phyloP scores from a whole-genome alignment of 2,113 vertebrate genomes.

The Neofelis nebulosa region DNA sequence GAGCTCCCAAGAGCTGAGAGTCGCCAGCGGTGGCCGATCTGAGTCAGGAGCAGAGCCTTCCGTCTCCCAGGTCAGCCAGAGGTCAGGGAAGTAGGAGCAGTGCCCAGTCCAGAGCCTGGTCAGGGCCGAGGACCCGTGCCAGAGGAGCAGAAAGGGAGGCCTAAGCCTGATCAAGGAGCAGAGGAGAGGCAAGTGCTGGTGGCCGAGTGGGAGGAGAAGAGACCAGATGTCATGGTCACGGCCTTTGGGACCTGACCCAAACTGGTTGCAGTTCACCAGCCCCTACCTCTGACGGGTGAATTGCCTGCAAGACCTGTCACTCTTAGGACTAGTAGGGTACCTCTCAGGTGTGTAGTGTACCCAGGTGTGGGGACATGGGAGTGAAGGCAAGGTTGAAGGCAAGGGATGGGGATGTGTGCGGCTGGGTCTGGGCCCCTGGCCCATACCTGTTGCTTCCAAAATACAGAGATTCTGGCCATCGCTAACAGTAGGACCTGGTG shows the following conservation, averaged over 20 bases:
- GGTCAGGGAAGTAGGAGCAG: neutral
- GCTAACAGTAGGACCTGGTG: neutral
- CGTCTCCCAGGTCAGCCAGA: neutral
- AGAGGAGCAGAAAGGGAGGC: neutral
- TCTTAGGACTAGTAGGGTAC: neutral
- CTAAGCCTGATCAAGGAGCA: neutral
- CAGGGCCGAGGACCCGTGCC: neutral
- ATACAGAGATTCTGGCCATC: neutral
- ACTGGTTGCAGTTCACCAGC: neutral
- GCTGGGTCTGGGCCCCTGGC: neutral
- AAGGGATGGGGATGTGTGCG: neutral
- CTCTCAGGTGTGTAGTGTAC: neutral
- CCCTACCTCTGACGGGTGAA: neutral
- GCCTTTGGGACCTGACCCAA: neutral
- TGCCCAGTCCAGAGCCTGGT: neutral
- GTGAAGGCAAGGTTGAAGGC: neutral
- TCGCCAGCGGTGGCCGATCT: neutral
- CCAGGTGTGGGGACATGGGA: neutral
- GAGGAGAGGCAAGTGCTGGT: neutral
- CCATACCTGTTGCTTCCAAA: neutral
- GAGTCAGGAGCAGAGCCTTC: neutral
- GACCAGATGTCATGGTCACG: neutral
- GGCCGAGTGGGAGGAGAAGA: neutral
- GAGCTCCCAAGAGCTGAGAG: neutral
- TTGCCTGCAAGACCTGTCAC: neutral